These are phyloP conservation scores for Eclectus roratus DNA, from an alignment of 2,113 vertebrate species.

Conservation along the genomic window DNA sequence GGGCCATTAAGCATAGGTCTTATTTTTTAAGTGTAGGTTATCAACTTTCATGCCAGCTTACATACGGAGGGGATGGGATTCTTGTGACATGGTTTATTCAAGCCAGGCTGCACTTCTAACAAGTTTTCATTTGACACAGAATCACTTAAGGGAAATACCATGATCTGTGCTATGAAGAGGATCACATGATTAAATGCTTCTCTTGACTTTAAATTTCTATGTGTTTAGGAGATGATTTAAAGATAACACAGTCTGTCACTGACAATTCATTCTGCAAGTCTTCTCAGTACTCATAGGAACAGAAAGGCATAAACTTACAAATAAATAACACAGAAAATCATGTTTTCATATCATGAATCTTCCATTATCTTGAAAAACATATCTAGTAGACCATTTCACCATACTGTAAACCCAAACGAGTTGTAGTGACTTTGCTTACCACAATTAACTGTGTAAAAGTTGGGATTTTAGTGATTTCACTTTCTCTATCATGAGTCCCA, in stretches of 20 bases:
- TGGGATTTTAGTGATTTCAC: neutral
- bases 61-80: neutral
- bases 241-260: neutral
- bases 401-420: neutral
- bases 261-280: neutral
- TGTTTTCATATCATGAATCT: neutral
- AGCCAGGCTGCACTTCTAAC: neutral
- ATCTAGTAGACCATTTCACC: neutral
- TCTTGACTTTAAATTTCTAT: neutral
- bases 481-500: neutral
- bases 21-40: neutral
- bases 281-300: neutral
- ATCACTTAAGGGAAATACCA: neutral
- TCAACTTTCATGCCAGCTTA: neutral
- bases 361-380: neutral
- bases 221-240: neutral
- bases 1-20: neutral
- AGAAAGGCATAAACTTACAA: neutral
- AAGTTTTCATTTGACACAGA: neutral
- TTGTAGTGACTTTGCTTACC: neutral
- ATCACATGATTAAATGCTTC: neutral
- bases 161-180: neutral
- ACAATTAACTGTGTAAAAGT: too few species aligned
- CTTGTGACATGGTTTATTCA: neutral
- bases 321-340: neutral